Base-by-base conservation (phyloP, 2,888 invertebrate species). In the Corbicula japonica region DNA sequence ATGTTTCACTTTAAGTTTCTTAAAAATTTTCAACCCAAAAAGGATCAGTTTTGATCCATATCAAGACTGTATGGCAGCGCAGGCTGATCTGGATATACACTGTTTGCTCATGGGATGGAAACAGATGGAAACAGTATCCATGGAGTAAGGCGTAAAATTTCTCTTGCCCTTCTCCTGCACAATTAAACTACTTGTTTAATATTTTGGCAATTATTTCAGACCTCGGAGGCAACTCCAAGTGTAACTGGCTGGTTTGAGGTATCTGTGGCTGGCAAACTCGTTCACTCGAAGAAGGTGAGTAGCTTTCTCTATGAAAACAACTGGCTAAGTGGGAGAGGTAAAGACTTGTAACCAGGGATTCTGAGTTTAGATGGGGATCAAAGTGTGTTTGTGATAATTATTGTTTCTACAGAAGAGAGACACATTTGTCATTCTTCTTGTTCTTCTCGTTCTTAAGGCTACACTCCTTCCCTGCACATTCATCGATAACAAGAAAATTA, bases 231-330 rank as follows among this genome's bases (percentile, higher is more conserved):
- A 18, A 76, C 81, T 61, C 73, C 76, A 23, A 26, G 10, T 12
- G 44, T 52, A 1, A 84, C 71, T 44, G 81, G 81, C 35, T 74
- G 41, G 65, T 79, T 84, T 71, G 84, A 84, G 63, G 84, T 84
- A 0, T 61, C 65, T 26, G 81, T 81, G 35, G 76, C 62, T 56
- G 81, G 72, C 63, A 76, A 80, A 50, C 79, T 78, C 30, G 61
- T 84, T 21, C 84, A 84, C 66, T 84, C 84, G 8, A 84, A 84
- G 41, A 73, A 73, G 81, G 84, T 84, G 1, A 18, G 21, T 21
- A 50, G 15, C 8, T 10, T 18, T 21, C 48, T 12, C n/a, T 48
- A 23, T 12, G n/a, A n/a, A 6, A 6, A 48, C 6, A 48, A n/a
- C n/a, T n/a, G n/a, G n/a, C n/a, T n/a, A n/a, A n/a, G n/a, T n/a